Evolutionary conservation across 1,140 invertebrate genomes (phyloP).

Genomic region (Diachasma alloeum): DNA sequence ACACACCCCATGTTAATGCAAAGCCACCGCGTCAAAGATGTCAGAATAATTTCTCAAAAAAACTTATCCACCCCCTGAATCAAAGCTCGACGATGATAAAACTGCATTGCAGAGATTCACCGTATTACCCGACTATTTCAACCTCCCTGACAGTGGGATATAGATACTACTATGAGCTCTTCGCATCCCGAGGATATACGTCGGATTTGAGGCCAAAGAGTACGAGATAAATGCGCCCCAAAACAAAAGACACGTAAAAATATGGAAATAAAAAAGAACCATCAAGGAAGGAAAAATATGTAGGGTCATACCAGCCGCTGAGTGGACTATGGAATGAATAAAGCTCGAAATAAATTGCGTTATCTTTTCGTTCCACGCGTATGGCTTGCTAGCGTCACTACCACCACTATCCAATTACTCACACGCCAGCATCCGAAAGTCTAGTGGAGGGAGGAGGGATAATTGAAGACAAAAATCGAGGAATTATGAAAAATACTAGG

Average conservation of each 20-base stretch:
- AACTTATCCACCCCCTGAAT: not conserved
- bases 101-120: not conserved
- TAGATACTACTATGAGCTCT: not conserved
- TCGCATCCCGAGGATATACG: not conserved
- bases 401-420: conserved; percentile 38
- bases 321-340: conserved; percentile 46
- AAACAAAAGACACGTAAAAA: not conserved
- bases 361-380: conserved; percentile 62
- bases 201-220: not conserved
- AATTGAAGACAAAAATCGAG: not conserved
- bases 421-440: conserved; percentile 20
- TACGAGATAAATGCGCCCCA: not conserved
- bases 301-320: conserved; percentile 20
- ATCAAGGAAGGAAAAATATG: conserved; percentile 28
- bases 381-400: conserved; percentile 45
- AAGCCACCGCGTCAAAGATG: too few species aligned
- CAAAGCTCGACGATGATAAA: not conserved
- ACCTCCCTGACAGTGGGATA: not conserved
- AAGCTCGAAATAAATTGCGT: conserved; percentile 59
- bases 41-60: not conserved
- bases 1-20: too few species aligned
- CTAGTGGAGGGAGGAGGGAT: not conserved
- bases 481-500: not conserved
- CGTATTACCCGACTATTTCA: not conserved
- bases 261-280: conserved; percentile 9